phyloP scores from a whole-genome alignment of 2,888 invertebrate species.

The Anaspis maculata region DNA sequence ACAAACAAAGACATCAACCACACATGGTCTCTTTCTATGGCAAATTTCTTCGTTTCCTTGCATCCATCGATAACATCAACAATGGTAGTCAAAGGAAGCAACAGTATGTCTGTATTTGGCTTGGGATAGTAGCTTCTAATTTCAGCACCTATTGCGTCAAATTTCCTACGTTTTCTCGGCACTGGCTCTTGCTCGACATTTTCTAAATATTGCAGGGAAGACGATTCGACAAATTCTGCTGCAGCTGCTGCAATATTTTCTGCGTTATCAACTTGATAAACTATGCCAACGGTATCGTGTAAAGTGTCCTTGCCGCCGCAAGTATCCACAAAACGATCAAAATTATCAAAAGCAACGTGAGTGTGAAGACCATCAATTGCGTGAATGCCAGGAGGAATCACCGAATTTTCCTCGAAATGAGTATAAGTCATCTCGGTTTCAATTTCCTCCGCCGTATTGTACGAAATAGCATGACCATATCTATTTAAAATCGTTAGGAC shows the following conservation, averaged over 20 bases:
- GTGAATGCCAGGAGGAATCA: constrained; percentile 22
- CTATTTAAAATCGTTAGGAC: constrained; percentile 20
- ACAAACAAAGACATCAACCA: constrained; percentile 19
- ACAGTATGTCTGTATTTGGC: no score
- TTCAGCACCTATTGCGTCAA: background rate
- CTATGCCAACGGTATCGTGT: constrained; percentile 25
- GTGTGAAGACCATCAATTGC: constrained; percentile 18
- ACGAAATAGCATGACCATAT: constrained; percentile 24
- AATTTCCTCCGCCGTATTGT: constrained; percentile 19
- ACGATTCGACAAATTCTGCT: no score
- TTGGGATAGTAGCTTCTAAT: constrained; percentile 4
- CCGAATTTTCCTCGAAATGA: constrained; percentile 19
- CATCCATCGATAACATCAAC: constrained; percentile 3
- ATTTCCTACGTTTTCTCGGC: background rate
- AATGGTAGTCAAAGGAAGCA: constrained; percentile 4
- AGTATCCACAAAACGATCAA: constrained; percentile 25
- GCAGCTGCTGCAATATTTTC: background rate
- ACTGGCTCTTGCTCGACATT: background rate
- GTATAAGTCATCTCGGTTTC: no score
- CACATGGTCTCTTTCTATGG: constrained; percentile 23
- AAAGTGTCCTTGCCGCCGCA: constrained; percentile 22
- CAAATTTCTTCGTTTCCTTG: constrained; percentile 13
- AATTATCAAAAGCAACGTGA: constrained; percentile 31
- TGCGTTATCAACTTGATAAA: constrained; percentile 25
- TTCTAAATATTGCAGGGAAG: no score